These are phyloP conservation scores for Hydropsyche tenuis DNA, from an alignment of 1,140 invertebrate genomes.

Conservation along the genomic window DNA sequence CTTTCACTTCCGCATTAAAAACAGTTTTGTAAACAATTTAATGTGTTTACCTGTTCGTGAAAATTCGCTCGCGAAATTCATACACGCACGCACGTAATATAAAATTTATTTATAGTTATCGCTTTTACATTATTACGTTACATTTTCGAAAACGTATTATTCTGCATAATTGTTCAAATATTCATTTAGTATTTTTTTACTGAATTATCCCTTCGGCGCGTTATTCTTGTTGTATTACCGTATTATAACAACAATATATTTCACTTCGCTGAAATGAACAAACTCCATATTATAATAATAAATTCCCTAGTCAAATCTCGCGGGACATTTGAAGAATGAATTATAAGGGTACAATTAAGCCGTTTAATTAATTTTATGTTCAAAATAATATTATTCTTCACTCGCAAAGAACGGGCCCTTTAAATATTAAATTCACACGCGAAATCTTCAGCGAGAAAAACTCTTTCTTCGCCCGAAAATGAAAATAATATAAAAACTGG, in stretches of 20 bases:
- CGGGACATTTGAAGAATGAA: constrained; percentile 5
- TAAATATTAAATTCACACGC: neutral
- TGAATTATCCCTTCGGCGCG: too few relatives aligned
- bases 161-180: too few relatives aligned
- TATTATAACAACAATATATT: too few relatives aligned
- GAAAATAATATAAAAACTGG: neutral
- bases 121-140: too few relatives aligned
- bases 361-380: constrained; percentile 12
- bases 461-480: neutral
- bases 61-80: neutral
- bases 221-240: too few relatives aligned
- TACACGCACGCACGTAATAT: neutral
- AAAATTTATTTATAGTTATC: constrained; percentile 13
- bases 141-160: too few relatives aligned
- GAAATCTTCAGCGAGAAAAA: neutral
- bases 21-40: constrained; percentile 13
- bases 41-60: constrained; percentile 20
- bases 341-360: constrained; percentile 25
- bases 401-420: neutral
- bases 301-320: constrained; percentile 1
- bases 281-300: neutral
- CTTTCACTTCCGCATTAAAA: neutral
- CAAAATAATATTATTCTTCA: constrained; percentile 3
- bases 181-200: too few relatives aligned
- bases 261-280: neutral